Conservation (phyloP, 1,140 invertebrate genomes). For the Lasaia peninsularis region DNA sequence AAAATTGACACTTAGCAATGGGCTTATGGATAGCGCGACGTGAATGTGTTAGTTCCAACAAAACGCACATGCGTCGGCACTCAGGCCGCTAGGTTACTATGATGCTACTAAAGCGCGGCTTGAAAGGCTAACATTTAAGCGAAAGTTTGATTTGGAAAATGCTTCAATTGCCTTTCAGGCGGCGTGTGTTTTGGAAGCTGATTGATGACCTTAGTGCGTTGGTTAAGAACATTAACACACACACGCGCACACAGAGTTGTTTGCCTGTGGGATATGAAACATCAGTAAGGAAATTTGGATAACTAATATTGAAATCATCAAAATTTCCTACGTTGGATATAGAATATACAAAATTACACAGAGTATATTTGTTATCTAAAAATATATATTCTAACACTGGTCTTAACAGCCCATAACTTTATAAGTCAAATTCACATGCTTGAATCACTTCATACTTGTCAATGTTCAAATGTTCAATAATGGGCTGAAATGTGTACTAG, state of each 20-base stretch:
- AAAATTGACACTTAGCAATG: conserved; percentile 53
- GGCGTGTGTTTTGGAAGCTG: conserved; percentile 41
- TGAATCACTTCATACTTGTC: too few species aligned
- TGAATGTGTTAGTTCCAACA: conserved; percentile 52
- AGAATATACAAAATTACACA: too few species aligned
- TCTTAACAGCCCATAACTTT: too few species aligned
- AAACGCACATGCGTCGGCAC: conserved; percentile 36
- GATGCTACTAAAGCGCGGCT: conserved; percentile 34
- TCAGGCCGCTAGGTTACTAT: conserved; percentile 33
- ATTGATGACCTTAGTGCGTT: conserved; percentile 44
- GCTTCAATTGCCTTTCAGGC: conserved; percentile 26
- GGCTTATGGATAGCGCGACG: conserved; percentile 41
- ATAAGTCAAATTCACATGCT: too few species aligned
- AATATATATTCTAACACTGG: too few species aligned
- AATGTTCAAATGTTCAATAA: too few species aligned
- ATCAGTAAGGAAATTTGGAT: neutral
- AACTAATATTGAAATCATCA: neutral
- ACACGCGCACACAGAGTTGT: conserved; percentile 43
- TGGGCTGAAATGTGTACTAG: too few species aligned
- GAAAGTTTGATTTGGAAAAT: conserved; percentile 14
- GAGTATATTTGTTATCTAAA: too few species aligned
- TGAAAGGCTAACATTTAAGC: conserved; percentile 23
- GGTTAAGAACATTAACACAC: conserved; percentile 56
- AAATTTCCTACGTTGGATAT: neutral
- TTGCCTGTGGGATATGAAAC: conserved; percentile 32